Conservation (phyloP, 2,888 invertebrate genomes). For the Nezara viridula region DNA sequence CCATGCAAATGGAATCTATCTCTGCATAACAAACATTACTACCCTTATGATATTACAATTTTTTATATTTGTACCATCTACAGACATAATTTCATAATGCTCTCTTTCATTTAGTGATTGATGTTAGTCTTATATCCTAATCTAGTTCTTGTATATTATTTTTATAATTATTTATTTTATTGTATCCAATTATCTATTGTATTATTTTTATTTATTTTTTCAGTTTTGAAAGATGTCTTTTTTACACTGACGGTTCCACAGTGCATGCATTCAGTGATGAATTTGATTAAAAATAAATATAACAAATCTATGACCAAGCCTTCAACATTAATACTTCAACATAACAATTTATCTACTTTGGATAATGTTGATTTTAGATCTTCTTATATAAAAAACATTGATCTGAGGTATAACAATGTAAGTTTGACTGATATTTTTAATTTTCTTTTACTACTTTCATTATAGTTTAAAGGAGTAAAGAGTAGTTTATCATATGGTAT, state of each 20-base stretch:
- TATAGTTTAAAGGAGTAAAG: neutral
- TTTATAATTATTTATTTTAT: too few species aligned
- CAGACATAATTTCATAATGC: too few species aligned
- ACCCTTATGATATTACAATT: too few species aligned
- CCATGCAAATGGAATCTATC: too few species aligned
- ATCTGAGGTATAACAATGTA: conserved; percentile 53
- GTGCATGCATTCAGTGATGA: conserved; percentile 31
- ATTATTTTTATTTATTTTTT: neutral
- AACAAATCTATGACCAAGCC: neutral
- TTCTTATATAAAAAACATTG: conserved; percentile 3
- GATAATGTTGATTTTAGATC: neutral
- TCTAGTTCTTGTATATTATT: too few species aligned
- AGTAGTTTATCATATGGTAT: too few species aligned
- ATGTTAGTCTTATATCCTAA: too few species aligned
- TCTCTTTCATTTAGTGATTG: too few species aligned
- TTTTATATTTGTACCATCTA: too few species aligned
- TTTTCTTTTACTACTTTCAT: neutral
- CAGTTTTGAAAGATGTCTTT: conserved; percentile 46
- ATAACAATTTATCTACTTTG: neutral
- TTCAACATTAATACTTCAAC: conserved; percentile 37
- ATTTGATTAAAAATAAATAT: neutral
- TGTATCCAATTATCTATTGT: neutral
- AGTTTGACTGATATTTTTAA: neutral
- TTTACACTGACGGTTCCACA: conserved; percentile 36
- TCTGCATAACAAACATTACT: too few species aligned